Base-by-base conservation (phyloP, 2,113 vertebrate species). In the Sinocyclocheilus anshuiensis region DNA sequence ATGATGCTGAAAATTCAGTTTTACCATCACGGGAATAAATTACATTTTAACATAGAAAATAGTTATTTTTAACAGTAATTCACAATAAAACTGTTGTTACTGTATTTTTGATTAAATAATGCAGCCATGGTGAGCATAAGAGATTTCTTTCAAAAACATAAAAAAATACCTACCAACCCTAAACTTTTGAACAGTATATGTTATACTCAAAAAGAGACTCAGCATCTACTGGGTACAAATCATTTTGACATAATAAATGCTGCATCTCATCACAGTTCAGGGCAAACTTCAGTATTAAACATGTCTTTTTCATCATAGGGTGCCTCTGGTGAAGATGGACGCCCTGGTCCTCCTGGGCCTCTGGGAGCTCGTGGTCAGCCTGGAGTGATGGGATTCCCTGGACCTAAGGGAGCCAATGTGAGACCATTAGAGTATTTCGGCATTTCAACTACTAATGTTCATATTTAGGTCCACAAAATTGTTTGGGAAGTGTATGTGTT, bases 351-450 rank as follows among this genome's bases (percentile, higher is more conserved):
- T 80, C 97, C 97, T 18, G 98, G 98, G 13, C 97, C 98, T 0
- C 95, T 94, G 91, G 98, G 98, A 77, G 94, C 97, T 75, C 96
- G 98, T 8, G 98, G 98, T 15, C 98, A 99, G 90, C 98, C 98
- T 0, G 98, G 98, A 4, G 97, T 99, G 89, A 99, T 99, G 98
- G 98, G 98, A 65, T 99, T 99, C 95, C 98, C 98, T 0, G 98
- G 98, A 83, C 98, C 98, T 71, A 99, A 99, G 94, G 98, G 98
- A 88, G 97, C 97, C 78, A 98, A 96, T 3, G 98, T 99, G 94
- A 94, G 96, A 83, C 10, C 72, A 77, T 75, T 42, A 63, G n/a
- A 39, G 8, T 61, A 6, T 76, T 75, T 74, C 16, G 4, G 13
- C 9, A 63, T 45, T 77, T 24, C 6, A 69, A 1, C 18, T 29